phyloP scores from a whole-genome alignment of 2,888 invertebrate species.

The Netelia melanura region DNA sequence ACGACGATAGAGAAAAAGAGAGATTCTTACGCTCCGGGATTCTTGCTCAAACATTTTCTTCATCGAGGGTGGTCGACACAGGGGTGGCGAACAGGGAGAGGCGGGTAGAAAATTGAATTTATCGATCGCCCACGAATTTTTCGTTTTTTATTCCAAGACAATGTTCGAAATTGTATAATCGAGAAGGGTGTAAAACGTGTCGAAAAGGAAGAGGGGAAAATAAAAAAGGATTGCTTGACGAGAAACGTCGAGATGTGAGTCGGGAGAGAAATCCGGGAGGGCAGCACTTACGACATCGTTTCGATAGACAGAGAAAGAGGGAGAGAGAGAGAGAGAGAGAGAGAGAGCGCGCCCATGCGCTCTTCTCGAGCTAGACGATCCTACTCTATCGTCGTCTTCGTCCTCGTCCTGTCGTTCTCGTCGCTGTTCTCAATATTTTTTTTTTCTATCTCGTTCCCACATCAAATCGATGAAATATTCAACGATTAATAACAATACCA shows the following conservation, averaged over 20 bases:
- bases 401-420: not conserved
- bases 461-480: not conserved
- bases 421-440: not conserved
- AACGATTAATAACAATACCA: not conserved
- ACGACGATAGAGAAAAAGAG: not conserved
- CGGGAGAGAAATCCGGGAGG: slow-evolving; percentile 41
- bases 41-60: no score
- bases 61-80: no score
- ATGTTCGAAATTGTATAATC: not conserved
- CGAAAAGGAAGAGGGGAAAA: not conserved
- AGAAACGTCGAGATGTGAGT: slow-evolving; percentile 29
- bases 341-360: slow-evolving; percentile 34
- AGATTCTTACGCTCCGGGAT: not conserved
- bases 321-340: slow-evolving; percentile 7
- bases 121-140: not conserved
- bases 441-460: not conserved
- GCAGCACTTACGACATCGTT: slow-evolving; percentile 56
- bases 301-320: slow-evolving; percentile 4
- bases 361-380: slow-evolving; percentile 45
- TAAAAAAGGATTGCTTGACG: not conserved
- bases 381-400: slow-evolving; percentile 12
- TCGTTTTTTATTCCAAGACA: no score
- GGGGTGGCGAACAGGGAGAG: not conserved
- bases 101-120: not conserved
- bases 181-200: not conserved